These are phyloP conservation scores for Hippocampus comes DNA, from an alignment of 2,113 vertebrate genomes.

Conservation along the genomic window DNA sequence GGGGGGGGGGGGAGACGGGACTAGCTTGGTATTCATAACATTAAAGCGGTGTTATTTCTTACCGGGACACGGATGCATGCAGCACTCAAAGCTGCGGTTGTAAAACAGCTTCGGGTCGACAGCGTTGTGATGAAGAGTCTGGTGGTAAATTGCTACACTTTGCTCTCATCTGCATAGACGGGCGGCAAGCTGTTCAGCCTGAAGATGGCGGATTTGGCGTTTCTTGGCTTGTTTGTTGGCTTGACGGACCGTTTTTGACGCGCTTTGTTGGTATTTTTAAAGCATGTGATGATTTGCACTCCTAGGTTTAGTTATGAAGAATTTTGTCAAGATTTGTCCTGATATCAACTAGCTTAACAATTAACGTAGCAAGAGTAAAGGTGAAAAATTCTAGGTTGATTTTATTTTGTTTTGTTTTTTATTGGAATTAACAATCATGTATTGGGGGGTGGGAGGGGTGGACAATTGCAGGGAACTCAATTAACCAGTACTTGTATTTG, in stretches of 20 bases:
- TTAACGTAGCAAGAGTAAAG: background rate
- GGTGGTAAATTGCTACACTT: constrained; percentile 34
- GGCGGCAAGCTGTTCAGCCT: constrained; percentile 23
- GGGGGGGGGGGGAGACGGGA: constrained; percentile 74
- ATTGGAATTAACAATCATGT: background rate
- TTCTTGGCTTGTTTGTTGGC: background rate
- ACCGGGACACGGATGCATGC: constrained; percentile 75
- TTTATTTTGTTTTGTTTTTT: background rate
- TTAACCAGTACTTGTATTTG: no score
- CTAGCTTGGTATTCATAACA: constrained; percentile 90
- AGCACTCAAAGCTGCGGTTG: constrained; percentile 55
- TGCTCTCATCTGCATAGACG: constrained; percentile 43
- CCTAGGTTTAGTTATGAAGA: background rate
- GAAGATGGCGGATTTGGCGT: constrained; percentile 8
- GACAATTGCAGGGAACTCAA: background rate
- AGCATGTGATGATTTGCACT: constrained; percentile 16
- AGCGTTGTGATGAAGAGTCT: constrained; percentile 35
- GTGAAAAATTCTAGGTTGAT: background rate
- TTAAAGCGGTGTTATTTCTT: constrained; percentile 91
- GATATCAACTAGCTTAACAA: no score
- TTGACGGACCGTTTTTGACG: constrained; percentile 16
- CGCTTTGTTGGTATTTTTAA: constrained; percentile 28
- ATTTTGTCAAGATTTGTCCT: background rate
- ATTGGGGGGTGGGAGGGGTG: background rate
- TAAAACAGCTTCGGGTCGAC: constrained; percentile 27